A percentile compares a stretch with the other conserved stretches of the same genome.
phyloP scores from a whole-genome alignment of 1,140 invertebrate genomes.

The Macrobrachium rosenbergii region DNA sequence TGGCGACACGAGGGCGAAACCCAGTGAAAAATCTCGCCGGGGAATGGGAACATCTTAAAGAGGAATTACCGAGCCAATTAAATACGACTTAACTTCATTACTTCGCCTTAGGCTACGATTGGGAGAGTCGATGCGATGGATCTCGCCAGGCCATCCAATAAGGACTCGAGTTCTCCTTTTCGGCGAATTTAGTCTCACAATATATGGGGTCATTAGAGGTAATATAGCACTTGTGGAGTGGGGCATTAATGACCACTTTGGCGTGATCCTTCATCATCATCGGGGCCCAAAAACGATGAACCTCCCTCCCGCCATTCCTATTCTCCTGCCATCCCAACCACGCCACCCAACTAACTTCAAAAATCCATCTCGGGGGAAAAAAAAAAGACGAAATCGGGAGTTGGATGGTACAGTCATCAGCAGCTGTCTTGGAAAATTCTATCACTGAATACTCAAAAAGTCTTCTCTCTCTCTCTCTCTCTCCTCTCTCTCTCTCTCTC shows the following conservation, averaged over 20 bases:
- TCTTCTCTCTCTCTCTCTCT: no score
- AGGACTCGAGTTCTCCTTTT: constrained; percentile 4
- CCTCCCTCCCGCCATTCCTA: no score
- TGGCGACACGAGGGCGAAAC: constrained; percentile 1
- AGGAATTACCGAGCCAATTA: constrained; percentile 54
- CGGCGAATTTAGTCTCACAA: not conserved
- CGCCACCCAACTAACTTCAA: no score
- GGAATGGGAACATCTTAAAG: constrained; percentile 43
- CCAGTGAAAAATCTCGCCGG: not conserved
- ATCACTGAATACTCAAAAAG: no score
- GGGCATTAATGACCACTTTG: not conserved
- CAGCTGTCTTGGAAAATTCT: no score
- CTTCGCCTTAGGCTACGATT: constrained; percentile 45
- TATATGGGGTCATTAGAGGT: constrained; percentile 1
- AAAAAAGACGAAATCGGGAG: no score
- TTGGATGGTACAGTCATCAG: no score
- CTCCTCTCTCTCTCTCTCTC: no score
- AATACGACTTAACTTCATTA: constrained; percentile 60
- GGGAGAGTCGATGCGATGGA: constrained; percentile 15
- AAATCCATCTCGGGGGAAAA: no score
- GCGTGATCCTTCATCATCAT: not conserved
- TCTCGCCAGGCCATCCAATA: constrained; percentile 3
- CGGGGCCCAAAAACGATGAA: not conserved
- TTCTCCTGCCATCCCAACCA: no score
- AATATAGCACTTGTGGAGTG: not conserved